Evolutionary conservation across 2,113 vertebrate species (phyloP), one percentile per base, ranked within the genome.

Genomic region (Tenrec ecaudatus): DNA sequence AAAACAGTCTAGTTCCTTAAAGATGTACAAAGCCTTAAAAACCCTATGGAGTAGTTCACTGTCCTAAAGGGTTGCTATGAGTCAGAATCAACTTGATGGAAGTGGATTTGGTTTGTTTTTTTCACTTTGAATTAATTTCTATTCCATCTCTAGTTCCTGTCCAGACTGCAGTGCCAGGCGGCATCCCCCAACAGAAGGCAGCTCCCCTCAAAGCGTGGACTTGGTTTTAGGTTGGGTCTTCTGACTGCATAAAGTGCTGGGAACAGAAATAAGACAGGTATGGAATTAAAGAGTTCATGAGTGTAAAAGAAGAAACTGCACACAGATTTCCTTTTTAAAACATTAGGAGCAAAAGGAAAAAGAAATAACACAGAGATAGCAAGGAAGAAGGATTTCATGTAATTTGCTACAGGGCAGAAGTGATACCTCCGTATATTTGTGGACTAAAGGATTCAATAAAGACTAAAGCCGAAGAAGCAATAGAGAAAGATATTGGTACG

Each of bases 321-420:
- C 20, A 71, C 7, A 76, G 25, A 86, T 33, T 40, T 16, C 25
- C 31, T 73, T 38, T 86, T 85, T 27, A 6, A 57, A 76, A 80
- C 68, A 62, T 69, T 69, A 36, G 17, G 16, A 78, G 16, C 78
- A 36, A 78, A 88, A 87, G 62, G 12, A 58, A 57, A 66, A 66
- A 78, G 12, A 64, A 88, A 8, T 86, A 69, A 85, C 80, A 86
- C 75, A 62, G 31, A 88, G 23, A 53, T 2, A 86, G 62, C 81
- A 86, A 77, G 25, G 25, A 33, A 90, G 43, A 73, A 27, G 33
- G n/a, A 22, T 68, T 90, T 90, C 40, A 40, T 40, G 40, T 75
- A 62, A 58, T 73, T 64, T 89, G 58, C 68, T 95, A 90, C 40
- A 82, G 80, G 60, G 43, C 12, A 86, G 40, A 82, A 82, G 80